phyloP scores from a whole-genome alignment of 1,140 invertebrate species.

The Macrocentrus cingulum region DNA sequence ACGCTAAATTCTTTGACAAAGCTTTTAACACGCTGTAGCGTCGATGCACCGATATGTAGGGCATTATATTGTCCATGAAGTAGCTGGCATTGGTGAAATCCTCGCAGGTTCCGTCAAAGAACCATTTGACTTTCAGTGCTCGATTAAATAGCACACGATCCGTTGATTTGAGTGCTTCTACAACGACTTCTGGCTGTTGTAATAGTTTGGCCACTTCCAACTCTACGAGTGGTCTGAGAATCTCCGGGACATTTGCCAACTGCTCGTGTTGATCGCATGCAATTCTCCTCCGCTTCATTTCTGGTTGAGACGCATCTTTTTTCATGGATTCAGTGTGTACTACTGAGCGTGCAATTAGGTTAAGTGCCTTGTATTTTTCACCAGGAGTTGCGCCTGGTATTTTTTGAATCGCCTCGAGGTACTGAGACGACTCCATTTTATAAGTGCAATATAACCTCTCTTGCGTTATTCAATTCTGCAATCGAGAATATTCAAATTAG shows the following conservation, averaged over 20 bases:
- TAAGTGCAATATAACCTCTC: too few relatives aligned
- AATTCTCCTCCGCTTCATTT: too few relatives aligned
- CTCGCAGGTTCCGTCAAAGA: constrained; percentile 35
- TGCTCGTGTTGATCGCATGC: too few relatives aligned
- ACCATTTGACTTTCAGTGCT: constrained; percentile 36
- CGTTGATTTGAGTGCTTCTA: constrained; percentile 37
- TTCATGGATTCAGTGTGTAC: not conserved
- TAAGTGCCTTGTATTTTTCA: constrained; percentile 12
- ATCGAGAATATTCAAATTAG: too few relatives aligned
- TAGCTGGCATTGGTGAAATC: constrained; percentile 30
- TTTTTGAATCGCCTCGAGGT: constrained; percentile 13
- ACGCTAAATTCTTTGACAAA: constrained; percentile 25
- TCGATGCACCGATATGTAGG: constrained; percentile 33
- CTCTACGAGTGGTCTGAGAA: constrained; percentile 30
- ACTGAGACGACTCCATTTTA: constrained; percentile 3
- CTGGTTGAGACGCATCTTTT: not conserved
- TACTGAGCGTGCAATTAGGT: not conserved
- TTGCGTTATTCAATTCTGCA: too few relatives aligned
- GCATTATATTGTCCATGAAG: constrained; percentile 37
- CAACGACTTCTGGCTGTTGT: constrained; percentile 26
- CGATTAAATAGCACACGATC: constrained; percentile 33
- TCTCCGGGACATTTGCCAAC: constrained; percentile 30
- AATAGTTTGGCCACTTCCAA: constrained; percentile 36
- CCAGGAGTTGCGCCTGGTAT: constrained; percentile 2
- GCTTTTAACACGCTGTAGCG: constrained; percentile 36